phyloP scores from a whole-genome alignment of 2,888 invertebrate species.

The Ypsolopha scabrella region DNA sequence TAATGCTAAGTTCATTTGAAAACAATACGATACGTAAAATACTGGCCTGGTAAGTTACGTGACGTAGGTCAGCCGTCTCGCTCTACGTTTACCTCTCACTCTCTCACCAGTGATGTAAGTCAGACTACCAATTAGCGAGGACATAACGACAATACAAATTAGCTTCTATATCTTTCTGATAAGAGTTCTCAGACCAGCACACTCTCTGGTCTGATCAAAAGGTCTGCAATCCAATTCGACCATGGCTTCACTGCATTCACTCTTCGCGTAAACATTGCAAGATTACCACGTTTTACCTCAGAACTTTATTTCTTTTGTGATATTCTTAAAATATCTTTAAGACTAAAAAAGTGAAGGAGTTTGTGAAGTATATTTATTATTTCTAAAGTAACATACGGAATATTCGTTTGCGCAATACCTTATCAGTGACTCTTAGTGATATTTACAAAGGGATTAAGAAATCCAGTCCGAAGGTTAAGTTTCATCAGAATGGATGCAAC shows the following conservation, averaged over 20 bases:
- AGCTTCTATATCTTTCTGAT: neutral
- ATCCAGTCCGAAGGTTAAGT: constrained; percentile 46
- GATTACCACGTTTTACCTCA: constrained; percentile 23
- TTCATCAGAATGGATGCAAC: constrained; percentile 64
- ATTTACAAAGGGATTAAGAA: constrained; percentile 23
- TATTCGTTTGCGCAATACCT: neutral
- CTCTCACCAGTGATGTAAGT: neutral
- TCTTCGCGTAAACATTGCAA: constrained; percentile 44
- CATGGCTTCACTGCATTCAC: constrained; percentile 46
- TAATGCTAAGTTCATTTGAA: too few relatives aligned
- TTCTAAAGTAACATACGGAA: too few relatives aligned
- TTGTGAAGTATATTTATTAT: too few relatives aligned
- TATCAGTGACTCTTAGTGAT: neutral
- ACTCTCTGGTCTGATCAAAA: neutral
- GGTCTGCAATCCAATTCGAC: neutral
- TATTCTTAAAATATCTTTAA: neutral
- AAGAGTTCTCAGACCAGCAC: neutral
- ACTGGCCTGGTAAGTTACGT: neutral
- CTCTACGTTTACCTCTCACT: neutral
- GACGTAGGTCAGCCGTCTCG: neutral
- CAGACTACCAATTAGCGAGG: neutral
- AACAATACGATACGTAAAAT: too few relatives aligned
- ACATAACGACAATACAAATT: neutral
- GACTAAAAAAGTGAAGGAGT: too few relatives aligned
- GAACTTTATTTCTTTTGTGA: neutral